Evolutionary conservation across 2,113 vertebrate genomes (phyloP).

Genomic region (Neolamprologus devosi): DNA sequence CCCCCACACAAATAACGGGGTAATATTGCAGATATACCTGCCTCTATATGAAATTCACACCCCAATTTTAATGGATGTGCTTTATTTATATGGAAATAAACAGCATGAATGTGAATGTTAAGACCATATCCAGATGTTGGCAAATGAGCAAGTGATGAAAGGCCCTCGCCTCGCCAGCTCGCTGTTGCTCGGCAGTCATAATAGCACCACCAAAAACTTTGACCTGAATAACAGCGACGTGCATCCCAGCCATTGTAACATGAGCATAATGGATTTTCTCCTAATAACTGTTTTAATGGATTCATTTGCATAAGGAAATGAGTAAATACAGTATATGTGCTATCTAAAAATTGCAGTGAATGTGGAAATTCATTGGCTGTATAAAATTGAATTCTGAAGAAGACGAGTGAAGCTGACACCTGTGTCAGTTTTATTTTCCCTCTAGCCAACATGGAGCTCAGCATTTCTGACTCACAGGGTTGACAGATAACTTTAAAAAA

Average conservation of each 20-base stretch:
- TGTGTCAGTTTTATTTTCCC: slow-evolving; percentile 42
- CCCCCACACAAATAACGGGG: not conserved
- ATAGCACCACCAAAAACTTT: slow-evolving; percentile 41
- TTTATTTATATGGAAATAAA: slow-evolving; percentile 65
- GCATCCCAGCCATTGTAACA: slow-evolving; percentile 8
- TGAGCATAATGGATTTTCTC: slow-evolving; percentile 38
- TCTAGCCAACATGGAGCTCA: slow-evolving; percentile 4
- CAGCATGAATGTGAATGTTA: slow-evolving; percentile 1
- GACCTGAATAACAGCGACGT: slow-evolving; percentile 43
- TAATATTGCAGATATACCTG: slow-evolving; percentile 31
- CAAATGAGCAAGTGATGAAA: slow-evolving; percentile 55
- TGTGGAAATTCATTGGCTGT: slow-evolving; percentile 11
- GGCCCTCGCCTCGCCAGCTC: not conserved
- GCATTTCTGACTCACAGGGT: slow-evolving; percentile 1
- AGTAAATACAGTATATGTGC: slow-evolving; percentile 42
- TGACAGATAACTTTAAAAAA: not conserved
- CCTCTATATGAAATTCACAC: slow-evolving; percentile 39
- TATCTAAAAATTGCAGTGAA: slow-evolving; percentile 53
- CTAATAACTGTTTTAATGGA: slow-evolving; percentile 53
- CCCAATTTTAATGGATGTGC: slow-evolving; percentile 37
- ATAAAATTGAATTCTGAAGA: slow-evolving; percentile 34
- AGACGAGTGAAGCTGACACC: slow-evolving; percentile 38
- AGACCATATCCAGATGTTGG: slow-evolving; percentile 13
- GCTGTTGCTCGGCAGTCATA: slow-evolving; percentile 3
- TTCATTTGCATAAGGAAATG: slow-evolving; percentile 62